Base-by-base conservation (phyloP, 2,113 vertebrate genomes). In the Anhinga rufa region DNA sequence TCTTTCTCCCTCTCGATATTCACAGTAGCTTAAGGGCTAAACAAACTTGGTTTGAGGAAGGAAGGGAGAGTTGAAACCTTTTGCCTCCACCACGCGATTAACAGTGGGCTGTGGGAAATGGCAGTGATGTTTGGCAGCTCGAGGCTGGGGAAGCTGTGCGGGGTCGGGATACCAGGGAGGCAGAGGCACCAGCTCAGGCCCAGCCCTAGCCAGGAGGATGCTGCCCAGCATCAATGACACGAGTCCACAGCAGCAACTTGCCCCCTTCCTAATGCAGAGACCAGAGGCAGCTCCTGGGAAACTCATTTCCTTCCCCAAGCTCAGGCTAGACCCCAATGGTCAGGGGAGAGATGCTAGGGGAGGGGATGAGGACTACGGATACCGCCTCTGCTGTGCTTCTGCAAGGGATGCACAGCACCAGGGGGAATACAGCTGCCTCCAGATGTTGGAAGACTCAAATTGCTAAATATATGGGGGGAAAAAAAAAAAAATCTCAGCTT, bases 21-120 rank as follows among this genome's bases (percentile, higher is more conserved):
- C 76, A 21, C 78, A 58, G 92, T 83, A 96, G 93, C 93, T 97
- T 72, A 86, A 89, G 68, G 80, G 93, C 92, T 94, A 95, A 97
- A 97, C 78, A 95, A 94, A 96, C 48, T 66, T 46, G 26, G 68
- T 55, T 86, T 66, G 75, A 83, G 80, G 90, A 88, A 72, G 57
- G 71, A 80, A 69, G 29, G n/a, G 75, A 64, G 60, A 90, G 68
- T 12, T 31, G 58, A 85, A 95, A 65, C 32, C 49, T 93, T 95
- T 44, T 31, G 48, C 51, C 66, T 95, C 51, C 26, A 17, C 10
- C 19, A 28, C 7, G 1, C 14, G 40, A 77, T 44, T 55, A 85
- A 80, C 68, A 36, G 60, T 1, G 4, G 51, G 36, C 44, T 90
- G 72, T 85, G 87, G 55, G 74, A 88, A 94, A 62, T 2, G 10